Conservation (phyloP, 1,140 invertebrate species). For the Anastrepha obliqua region DNA sequence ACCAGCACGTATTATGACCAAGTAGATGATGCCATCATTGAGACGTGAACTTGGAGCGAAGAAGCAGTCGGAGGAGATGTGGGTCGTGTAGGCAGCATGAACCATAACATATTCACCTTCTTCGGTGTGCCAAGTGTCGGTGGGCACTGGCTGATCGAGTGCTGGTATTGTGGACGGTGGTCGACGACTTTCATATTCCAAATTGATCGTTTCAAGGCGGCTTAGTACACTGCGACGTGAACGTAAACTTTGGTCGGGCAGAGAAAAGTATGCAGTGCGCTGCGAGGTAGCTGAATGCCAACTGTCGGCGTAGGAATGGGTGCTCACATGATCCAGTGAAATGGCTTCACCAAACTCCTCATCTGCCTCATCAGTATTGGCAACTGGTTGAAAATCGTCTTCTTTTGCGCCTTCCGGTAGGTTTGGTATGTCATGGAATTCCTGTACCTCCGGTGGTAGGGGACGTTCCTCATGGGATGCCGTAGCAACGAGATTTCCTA, state of each 20-base stretch:
- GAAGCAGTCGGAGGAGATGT: slow-evolving; percentile 88
- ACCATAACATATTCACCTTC: slow-evolving; percentile 93
- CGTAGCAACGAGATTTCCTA: background rate
- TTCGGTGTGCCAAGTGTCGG: slow-evolving; percentile 82
- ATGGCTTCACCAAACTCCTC: slow-evolving; percentile 58
- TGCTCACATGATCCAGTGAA: slow-evolving; percentile 63
- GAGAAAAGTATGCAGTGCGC: slow-evolving; percentile 85
- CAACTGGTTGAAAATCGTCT: slow-evolving; percentile 3
- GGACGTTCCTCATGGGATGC: background rate
- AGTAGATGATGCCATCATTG: slow-evolving; percentile 93
- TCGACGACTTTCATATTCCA: slow-evolving; percentile 79
- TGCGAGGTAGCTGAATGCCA: slow-evolving; percentile 86
- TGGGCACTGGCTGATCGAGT: slow-evolving; percentile 75
- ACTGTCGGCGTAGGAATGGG: slow-evolving; percentile 81
- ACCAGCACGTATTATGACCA: slow-evolving; percentile 86
- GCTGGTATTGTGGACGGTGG: slow-evolving; percentile 86
- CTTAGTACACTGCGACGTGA: slow-evolving; percentile 66
- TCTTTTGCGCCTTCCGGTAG: background rate
- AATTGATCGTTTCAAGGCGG: slow-evolving; percentile 66
- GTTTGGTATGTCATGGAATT: slow-evolving; percentile 39
- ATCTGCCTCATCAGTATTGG: background rate
- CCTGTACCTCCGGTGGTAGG: slow-evolving; percentile 11
- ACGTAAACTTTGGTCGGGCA: slow-evolving; percentile 76
- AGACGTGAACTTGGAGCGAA: slow-evolving; percentile 89
- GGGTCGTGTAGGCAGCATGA: slow-evolving; percentile 90